Evolutionary conservation across 2,113 vertebrate genomes (phyloP).

Genomic region (Gadus macrocephalus): DNA sequence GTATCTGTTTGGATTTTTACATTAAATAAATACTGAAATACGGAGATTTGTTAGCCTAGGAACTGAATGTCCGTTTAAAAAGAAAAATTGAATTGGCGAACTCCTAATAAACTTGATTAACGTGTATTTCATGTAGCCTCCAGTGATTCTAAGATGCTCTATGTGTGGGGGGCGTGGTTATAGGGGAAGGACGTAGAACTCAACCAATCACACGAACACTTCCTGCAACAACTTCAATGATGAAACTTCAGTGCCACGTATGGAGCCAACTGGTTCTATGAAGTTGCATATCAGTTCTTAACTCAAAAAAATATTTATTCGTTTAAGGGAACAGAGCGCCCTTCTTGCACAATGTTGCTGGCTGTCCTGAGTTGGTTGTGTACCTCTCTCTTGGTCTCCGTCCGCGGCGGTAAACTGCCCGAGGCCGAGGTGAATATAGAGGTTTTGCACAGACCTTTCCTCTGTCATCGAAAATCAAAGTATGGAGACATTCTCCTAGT

Average conservation of each 20-base stretch:
- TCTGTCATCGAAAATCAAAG: constrained; percentile 84
- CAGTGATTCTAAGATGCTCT: background rate
- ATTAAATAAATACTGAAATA: too few species aligned
- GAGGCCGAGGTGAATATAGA: constrained; percentile 82
- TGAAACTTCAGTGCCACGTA: constrained; percentile 61
- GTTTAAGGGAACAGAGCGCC: too few species aligned
- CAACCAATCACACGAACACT: constrained; percentile 45
- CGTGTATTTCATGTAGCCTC: background rate
- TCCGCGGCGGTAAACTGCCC: constrained; percentile 74
- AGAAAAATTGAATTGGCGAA: constrained; percentile 19
- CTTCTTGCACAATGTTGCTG: constrained; percentile 55
- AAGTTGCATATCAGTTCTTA: background rate
- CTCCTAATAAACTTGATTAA: constrained; percentile 33
- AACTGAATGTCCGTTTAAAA: background rate
- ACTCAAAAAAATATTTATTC: too few species aligned
- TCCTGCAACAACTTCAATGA: constrained; percentile 25
- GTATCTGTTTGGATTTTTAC: too few species aligned
- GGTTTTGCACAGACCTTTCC: constrained; percentile 83
- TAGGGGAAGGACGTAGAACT: constrained; percentile 30
- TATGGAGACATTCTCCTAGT: constrained; percentile 85
- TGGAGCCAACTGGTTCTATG: constrained; percentile 3
- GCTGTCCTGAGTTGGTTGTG: constrained; percentile 51
- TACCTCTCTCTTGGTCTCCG: constrained; percentile 43
- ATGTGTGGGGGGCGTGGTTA: background rate
- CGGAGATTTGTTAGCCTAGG: too few species aligned